phyloP scores from a whole-genome alignment of 2,888 invertebrate species.

The Dryobota labecula region DNA sequence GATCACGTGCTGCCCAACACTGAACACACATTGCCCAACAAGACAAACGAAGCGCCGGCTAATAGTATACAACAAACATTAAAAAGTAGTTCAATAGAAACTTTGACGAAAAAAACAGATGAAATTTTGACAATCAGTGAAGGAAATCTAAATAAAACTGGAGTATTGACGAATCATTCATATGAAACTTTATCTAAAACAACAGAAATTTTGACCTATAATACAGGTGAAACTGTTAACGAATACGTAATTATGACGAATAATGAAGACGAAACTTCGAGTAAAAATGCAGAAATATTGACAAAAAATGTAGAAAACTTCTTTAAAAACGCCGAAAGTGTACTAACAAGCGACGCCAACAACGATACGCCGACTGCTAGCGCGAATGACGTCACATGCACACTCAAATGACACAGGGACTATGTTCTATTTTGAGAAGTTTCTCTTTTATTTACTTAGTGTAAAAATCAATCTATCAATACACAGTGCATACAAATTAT shows the following conservation, averaged over 20 bases:
- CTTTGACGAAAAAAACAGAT: constrained; percentile 16
- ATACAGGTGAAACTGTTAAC: constrained; percentile 8
- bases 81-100: constrained; percentile 12
- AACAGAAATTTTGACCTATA: not conserved
- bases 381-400: constrained; percentile 23
- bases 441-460: constrained; percentile 55
- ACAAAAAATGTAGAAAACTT: constrained; percentile 32
- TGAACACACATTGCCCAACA: not conserved
- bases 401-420: constrained; percentile 40
- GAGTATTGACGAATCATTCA: constrained; percentile 3
- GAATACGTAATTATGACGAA: constrained; percentile 17
- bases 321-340: constrained; percentile 24
- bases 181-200: constrained; percentile 2
- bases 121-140: constrained; percentile 25
- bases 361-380: not conserved
- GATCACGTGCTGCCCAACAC: not conserved
- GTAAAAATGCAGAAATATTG: constrained; percentile 24
- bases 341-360: constrained; percentile 11
- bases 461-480: constrained; percentile 65
- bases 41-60: not conserved
- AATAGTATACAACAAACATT: not conserved
- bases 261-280: constrained; percentile 8
- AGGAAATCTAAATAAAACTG: constrained; percentile 1
- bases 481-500: constrained; percentile 69
- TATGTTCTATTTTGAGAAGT: constrained; percentile 44